phyloP scores from a whole-genome alignment of 2,797 vertebrate species.

The Alcedo quadribrachys region DNA sequence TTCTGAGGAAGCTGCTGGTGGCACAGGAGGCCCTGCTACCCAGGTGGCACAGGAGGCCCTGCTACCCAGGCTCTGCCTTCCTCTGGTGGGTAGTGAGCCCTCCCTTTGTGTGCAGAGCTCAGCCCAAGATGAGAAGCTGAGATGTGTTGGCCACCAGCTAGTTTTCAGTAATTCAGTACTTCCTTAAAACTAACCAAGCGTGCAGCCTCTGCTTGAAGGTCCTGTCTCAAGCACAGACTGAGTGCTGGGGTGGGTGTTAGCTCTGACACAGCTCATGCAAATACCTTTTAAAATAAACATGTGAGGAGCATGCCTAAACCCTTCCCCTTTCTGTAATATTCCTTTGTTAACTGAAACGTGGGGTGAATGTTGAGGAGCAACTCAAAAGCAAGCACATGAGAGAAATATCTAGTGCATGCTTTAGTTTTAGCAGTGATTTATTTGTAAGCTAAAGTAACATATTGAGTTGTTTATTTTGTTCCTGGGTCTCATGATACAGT shows the following conservation, averaged over 20 bases:
- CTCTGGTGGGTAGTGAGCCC: not conserved
- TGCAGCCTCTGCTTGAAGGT: conserved; percentile 56
- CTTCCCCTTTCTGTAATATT: not conserved
- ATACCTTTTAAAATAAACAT: conserved; percentile 55
- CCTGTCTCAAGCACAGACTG: conserved; percentile 45
- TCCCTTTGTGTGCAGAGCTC: conserved; percentile 17
- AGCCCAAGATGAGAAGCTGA: conserved; percentile 6
- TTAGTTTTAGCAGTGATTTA: not conserved
- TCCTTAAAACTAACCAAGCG: conserved; percentile 73
- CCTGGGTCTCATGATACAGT: not conserved
- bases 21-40: not conserved
- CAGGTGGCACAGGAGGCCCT: too few species aligned
- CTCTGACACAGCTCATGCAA: conserved; percentile 39
- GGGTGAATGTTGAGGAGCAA: not conserved
- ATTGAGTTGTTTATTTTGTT: not conserved
- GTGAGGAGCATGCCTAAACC: not conserved
- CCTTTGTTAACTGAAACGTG: not conserved
- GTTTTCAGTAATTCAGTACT: conserved; percentile 53
- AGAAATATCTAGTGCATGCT: not conserved
- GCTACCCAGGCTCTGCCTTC: not conserved
- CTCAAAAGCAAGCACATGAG: not conserved
- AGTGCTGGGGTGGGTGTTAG: conserved; percentile 44
- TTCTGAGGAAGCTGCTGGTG: not conserved
- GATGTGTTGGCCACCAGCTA: conserved; percentile 6
- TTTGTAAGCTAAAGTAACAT: not conserved